Base-by-base conservation (phyloP, 2,797 vertebrate species). In the Catamblyrhynchus diadema region DNA sequence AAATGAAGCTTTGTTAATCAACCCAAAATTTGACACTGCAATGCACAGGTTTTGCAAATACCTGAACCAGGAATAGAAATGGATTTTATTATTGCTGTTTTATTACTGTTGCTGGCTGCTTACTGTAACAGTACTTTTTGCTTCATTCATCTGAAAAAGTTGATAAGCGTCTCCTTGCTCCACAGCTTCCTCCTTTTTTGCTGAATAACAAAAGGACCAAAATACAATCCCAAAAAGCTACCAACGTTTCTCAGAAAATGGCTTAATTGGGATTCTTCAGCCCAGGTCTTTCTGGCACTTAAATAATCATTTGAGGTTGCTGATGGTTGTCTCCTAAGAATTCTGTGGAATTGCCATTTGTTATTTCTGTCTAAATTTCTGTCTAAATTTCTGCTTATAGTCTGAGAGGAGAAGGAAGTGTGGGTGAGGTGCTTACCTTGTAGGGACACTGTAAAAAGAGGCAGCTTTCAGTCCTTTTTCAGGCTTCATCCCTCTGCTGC, bases 261-360 rank as follows among this genome's bases (percentile, higher is more conserved):
- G 30, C 65, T 12, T 54, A n/a, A 65, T 16, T 54, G 12, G 16
- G 28, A 21, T 81, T 87, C 27, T 30, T 85, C 30, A 16, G 2
- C 59, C 73, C 5, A 7, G 10, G 8, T 39, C 20, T 23, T 73
- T 65, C 9, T 59, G 35, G 20, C 67, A 23, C 16, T 65, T 48
- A 33, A 45, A 59, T 45, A 53, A 27, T 65, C 14, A 59, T 67
- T 60, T 7, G 27, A 30, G 27, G 11, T 41, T 53, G 22, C 35
- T 60, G 48, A 8, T 66, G n/a, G 1, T 9, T 71, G 50, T 64
- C 33, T 67, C 28, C 28, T 65, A 7, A 45, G 57, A 57, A 8
- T 42, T 69, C 7, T 24, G 35, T 61, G 30, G 23, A 9, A 16
- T 21, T 0, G 0, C 25, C 3, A 0, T 77, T 53, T 65, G 61